Evolutionary conservation across 1,140 invertebrate species (phyloP), one percentile per base, ranked within the genome.

Genomic region (Leptinotarsa lineolata): DNA sequence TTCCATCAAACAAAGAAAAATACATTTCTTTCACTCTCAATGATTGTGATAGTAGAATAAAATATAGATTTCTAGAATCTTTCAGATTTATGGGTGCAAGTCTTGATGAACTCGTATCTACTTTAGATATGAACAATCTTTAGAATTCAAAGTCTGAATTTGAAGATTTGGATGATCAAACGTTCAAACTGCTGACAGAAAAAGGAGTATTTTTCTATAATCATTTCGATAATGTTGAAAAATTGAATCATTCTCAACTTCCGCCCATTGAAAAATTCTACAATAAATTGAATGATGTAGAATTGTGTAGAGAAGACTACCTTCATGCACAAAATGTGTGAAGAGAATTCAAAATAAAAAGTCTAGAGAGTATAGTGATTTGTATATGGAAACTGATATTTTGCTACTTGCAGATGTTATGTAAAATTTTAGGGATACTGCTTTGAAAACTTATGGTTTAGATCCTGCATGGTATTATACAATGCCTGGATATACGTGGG

Each of bases 311-410:
- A 60, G 72, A 77, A 8, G 81, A 88, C 66, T 86, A 86, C 78
- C 46, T 78, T 16, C 80, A 83, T 79, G 83, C 83, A 13, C 30
- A 78, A 69, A 79, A 82, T 39, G 80, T 86, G 44, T 88, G 83
- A 84, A 20, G 80, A 21, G 63, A 73, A 44, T 87, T 87, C 75
- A 68, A 79, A 3, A 82, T 82, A 73, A 54, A 74, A 21, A 84
- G 73, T 65, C 80, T 86, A 76, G 78, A 8, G 81, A 86, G 73
- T 87, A 85, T 76, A 81, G 79, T 15, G 80, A 86, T 74, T 65
- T 85, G 6, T 86, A 86, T 78, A 60, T 85, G 16, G 83, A 83
- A 22, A 83, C 81, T 18, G 85, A 87, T 74, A 82, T 85, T 59
- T 65, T 86, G 18, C 58, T 86, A 13, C 73, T 85, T 45, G 76